phyloP scores from a whole-genome alignment of 2,888 invertebrate species.

The Caenorhabditis virilis region DNA sequence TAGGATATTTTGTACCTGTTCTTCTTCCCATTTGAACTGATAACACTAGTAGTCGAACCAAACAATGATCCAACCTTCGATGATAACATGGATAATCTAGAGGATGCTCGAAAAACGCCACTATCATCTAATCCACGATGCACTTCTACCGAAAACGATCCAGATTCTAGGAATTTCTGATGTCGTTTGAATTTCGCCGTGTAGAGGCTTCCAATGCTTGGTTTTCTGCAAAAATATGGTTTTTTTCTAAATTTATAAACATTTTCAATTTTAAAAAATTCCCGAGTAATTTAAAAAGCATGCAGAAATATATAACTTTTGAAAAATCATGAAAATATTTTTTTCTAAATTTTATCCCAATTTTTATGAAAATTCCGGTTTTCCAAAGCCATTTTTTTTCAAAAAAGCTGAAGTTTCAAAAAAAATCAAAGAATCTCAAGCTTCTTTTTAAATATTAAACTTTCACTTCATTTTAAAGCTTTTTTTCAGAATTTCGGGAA shows the following conservation, averaged over 20 bases:
- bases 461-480: no score
- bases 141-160: slow-evolving; percentile 75
- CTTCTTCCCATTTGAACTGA: slow-evolving; percentile 13
- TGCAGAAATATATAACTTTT: no score
- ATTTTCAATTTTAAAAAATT: slow-evolving; percentile 2
- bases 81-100: slow-evolving; percentile 38
- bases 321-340: no score
- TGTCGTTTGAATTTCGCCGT: slow-evolving; percentile 80
- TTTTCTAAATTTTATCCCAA: no score
- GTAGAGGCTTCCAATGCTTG: slow-evolving; percentile 77
- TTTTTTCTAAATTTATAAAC: background rate
- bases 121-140: slow-evolving; percentile 81
- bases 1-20: slow-evolving; percentile 13
- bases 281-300: no score
- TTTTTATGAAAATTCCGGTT: no score
- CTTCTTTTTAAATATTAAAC: no score
- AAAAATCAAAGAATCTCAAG: no score
- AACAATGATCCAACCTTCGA: slow-evolving; percentile 38
- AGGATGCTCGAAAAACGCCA: slow-evolving; percentile 33
- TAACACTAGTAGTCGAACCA: slow-evolving; percentile 37
- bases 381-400: no score
- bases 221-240: slow-evolving; percentile 76
- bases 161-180: slow-evolving; percentile 68
- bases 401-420: no score
- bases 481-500: no score